Base-by-base conservation (phyloP, 1,140 invertebrate genomes). In the Bombyx mandarina region DNA sequence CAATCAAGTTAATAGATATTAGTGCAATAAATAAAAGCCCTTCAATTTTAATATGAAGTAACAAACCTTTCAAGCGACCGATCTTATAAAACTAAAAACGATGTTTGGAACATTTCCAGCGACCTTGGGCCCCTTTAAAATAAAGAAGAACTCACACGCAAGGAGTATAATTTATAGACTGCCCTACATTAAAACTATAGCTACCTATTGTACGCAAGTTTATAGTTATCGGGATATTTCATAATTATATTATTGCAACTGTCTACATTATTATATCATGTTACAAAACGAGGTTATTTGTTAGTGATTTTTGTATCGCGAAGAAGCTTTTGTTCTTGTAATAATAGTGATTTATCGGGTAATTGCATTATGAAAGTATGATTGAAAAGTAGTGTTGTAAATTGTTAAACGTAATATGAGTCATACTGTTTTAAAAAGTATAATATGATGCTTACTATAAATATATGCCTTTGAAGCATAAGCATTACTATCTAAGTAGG, bases 81-180 rank as follows among this genome's bases (percentile, higher is more conserved):
- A 58, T 43, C 12, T 52, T 54, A 52, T 42, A 48, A 48, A 63
- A 42, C 53, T 46, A 66, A 69, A 67, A 68, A 67, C 65, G 65
- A 62, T 71, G 71, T 77, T 70, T 84, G 77, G 81, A 80, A 67
- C 73, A 65, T 48, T 72, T 82, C 77, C 79, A 84, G 72, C 76
- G 76, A 76, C 81, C 81, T 84, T 84, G 81, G 26, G 55, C 66
- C 75, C 69, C 62, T 67, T 76, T 80, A 65, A 60, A 62, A 58
- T 53, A 61, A 63, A 73, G 65, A 69, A 65, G 63, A 65, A 66
- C 66, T 69, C 72, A 69, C 67, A 72, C 69, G 61, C 65, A 67
- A 3, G 4, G 67, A 52, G 47, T 50, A 35, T 70, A 77, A 72
- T 71, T 77, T 74, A 79, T 71, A 75, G 65, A 72, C 50, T 61